phyloP scores from a whole-genome alignment of 2,888 invertebrate genomes.

The Dryobota labecula region DNA sequence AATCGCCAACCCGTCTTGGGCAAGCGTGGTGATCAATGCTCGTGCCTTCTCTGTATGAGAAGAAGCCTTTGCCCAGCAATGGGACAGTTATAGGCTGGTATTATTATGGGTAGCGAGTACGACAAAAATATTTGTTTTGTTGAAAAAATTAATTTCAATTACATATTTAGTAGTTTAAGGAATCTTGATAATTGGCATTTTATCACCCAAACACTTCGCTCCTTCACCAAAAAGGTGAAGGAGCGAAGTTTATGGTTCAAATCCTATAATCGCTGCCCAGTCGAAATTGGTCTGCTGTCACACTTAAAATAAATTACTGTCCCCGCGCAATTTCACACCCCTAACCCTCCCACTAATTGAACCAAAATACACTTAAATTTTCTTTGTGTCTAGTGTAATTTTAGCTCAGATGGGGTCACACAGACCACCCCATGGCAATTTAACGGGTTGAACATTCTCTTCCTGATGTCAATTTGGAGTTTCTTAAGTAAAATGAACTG shows the following conservation, averaged over 20 bases:
- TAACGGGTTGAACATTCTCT: slow-evolving; percentile 79
- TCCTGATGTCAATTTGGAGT: slow-evolving; percentile 74
- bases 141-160: not conserved
- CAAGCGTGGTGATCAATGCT: no score
- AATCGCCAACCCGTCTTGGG: no score
- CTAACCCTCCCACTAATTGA: slow-evolving; percentile 83
- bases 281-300: slow-evolving; percentile 77
- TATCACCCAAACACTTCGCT: slow-evolving; percentile 19
- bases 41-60: no score
- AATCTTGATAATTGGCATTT: slow-evolving; percentile 2
- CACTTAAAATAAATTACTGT: slow-evolving; percentile 86
- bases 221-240: slow-evolving; percentile 38
- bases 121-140: not conserved
- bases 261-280: slow-evolving; percentile 71
- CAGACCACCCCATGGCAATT: slow-evolving; percentile 81
- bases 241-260: no score
- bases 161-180: not conserved
- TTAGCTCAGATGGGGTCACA: slow-evolving; percentile 84
- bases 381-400: slow-evolving; percentile 88
- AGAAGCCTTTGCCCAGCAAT: no score
- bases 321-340: slow-evolving; percentile 86
- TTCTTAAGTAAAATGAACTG: slow-evolving; percentile 76
- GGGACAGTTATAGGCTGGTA: no score
- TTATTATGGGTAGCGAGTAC: no score
- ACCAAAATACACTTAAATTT: slow-evolving; percentile 88